Base-by-base conservation (phyloP, 1,140 invertebrate species). In the Stegodyphus dumicola region DNA sequence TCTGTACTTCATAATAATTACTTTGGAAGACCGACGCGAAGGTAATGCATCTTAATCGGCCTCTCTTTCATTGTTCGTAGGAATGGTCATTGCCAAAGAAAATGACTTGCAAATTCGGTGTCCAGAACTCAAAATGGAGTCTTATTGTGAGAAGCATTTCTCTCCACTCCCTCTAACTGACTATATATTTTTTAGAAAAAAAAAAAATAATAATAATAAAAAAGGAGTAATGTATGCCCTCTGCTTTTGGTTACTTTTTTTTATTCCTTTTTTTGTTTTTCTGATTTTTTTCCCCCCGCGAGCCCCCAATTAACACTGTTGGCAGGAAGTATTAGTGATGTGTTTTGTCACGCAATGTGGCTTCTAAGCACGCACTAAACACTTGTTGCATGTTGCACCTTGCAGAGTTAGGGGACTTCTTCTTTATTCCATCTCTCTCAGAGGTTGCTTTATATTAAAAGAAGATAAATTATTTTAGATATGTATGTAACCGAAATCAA, bases 321-420 rank as follows among this genome's bases (percentile, higher is more conserved):
- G 81, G 74, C 81, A 85, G 81, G 81, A 85, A 85, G 81, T 70
- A 70, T 77, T 76, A 76, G 81, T 69, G 65, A 85, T 85, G 81
- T 48, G 73, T 56, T 15, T 49, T 54, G 74, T 85, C 81, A 85
- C 81, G 81, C 81, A 70, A 83, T 3, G 3, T 53, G 17, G 11
- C 17, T 51, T 53, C 11, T 9, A 10, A 17, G 56, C 70, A 81
- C 70, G 79, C 79, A 73, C 70, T 53, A 15, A 66, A 67, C 77
- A 80, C 77, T 80, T 80, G 77, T 83, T 83, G 69, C 80, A 54
- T 33, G 80, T 17, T 74, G 71, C 80, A 83, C 71, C 56, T 77
- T 77, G 64, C 48, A 17, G 17, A n/a, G 65, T 60, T 60, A 11
- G 9, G 56, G 33, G 33, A 33, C 33, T 33, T 33, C 33, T 33